These are phyloP conservation scores for Lucilia sericata DNA, from an alignment of 1,140 invertebrate genomes.

Conservation along the genomic window DNA sequence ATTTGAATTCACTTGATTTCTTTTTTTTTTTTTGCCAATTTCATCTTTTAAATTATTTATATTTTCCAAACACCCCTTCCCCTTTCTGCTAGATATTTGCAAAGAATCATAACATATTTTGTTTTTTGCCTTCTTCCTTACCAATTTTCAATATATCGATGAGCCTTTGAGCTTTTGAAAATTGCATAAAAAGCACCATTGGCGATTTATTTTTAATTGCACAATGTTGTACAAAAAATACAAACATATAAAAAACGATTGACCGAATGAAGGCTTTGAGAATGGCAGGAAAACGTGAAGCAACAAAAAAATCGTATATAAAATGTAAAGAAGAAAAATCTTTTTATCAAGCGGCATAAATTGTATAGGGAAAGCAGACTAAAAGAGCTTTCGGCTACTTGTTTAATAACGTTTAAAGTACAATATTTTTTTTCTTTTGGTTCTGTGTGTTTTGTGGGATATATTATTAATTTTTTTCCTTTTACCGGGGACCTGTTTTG, in stretches of 20 bases:
- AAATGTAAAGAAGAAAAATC: neutral
- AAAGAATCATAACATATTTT: conserved; percentile 1
- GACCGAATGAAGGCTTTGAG: no score
- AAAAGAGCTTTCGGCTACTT: neutral
- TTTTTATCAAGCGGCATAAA: neutral
- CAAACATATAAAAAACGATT: neutral
- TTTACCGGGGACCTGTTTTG: neutral
- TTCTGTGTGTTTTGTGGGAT: neutral
- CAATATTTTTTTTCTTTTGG: no score
- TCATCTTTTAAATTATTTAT: conserved; percentile 21
- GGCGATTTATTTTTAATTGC: conserved; percentile 49
- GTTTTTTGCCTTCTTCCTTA: neutral
- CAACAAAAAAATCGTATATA: no score
- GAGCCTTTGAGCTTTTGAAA: conserved; percentile 33
- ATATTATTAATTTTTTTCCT: neutral
- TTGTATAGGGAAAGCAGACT: neutral
- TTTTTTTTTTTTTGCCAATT: neutral
- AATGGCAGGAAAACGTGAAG: no score
- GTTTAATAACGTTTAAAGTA: neutral
- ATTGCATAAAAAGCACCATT: conserved; percentile 44
- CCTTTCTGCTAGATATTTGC: neutral
- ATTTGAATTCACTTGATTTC: neutral
- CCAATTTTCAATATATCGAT: conserved; percentile 27
- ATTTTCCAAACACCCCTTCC: neutral
- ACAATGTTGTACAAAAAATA: neutral